These are phyloP conservation scores for Drosophila aldrichi DNA, from an alignment of 2,888 invertebrate genomes.

Conservation along the genomic window DNA sequence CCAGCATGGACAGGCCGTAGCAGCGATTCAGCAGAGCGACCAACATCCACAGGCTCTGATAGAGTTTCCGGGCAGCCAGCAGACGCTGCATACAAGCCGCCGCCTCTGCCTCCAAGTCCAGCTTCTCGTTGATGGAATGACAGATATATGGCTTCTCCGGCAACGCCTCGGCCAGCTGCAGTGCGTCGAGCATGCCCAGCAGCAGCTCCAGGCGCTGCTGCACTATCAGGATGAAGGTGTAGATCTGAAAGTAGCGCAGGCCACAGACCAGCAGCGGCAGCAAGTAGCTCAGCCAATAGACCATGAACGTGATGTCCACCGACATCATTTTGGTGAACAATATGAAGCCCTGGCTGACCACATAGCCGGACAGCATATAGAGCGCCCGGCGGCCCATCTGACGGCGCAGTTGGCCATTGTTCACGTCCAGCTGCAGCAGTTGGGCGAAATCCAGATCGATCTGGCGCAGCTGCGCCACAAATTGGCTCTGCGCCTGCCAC, in stretches of 20 bases:
- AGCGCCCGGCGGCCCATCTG: slow-evolving; percentile 39
- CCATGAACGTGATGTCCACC: slow-evolving; percentile 33
- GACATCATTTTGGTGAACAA: slow-evolving; percentile 57
- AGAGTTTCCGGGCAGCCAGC: slow-evolving; percentile 75
- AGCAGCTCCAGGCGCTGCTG: slow-evolving; percentile 76
- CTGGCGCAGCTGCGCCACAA: slow-evolving; percentile 69
- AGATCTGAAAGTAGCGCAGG: slow-evolving; percentile 82
- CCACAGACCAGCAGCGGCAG: slow-evolving; percentile 76
- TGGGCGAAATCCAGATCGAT: slow-evolving; percentile 79
- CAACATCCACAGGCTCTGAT: slow-evolving; percentile 82
- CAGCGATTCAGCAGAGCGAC: slow-evolving; percentile 75
- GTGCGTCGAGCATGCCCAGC: slow-evolving; percentile 58
- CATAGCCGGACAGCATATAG: slow-evolving; percentile 67
- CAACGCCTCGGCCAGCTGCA: slow-evolving; percentile 40
- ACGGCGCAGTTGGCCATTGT: slow-evolving; percentile 58
- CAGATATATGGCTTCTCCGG: slow-evolving; percentile 11
- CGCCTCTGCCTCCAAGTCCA: slow-evolving; percentile 20
- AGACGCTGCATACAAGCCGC: slow-evolving; percentile 60
- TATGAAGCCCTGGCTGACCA: slow-evolving; percentile 63
- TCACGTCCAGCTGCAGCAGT: slow-evolving; percentile 70
- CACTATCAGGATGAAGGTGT: slow-evolving; percentile 70
- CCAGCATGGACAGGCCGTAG: slow-evolving; percentile 82
- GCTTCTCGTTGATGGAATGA: slow-evolving; percentile 26
- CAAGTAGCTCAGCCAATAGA: slow-evolving; percentile 78
- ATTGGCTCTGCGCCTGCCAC: slow-evolving; percentile 53